Conservation (phyloP, 1,140 invertebrate species). For the Carcinoscorpius rotundicauda region DNA sequence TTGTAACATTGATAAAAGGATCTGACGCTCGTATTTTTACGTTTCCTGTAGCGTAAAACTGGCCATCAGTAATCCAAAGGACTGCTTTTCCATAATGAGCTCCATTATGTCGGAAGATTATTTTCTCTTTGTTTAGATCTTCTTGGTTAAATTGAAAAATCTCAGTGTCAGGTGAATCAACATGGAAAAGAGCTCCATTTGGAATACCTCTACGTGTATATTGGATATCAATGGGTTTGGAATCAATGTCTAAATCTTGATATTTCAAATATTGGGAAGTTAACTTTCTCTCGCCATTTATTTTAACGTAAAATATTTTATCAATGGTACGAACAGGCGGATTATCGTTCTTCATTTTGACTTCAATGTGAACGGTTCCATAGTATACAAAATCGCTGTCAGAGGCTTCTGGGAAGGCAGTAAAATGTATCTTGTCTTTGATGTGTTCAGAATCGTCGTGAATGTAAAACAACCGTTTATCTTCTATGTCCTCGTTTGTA, state of each 20-base stretch:
- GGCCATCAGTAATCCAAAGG: conserved; percentile 58
- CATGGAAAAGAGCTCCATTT: conserved; percentile 49
- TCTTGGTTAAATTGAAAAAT: conserved; percentile 66
- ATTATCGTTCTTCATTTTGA: conserved; percentile 79
- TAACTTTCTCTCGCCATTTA: conserved; percentile 59
- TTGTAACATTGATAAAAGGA: conserved; percentile 36
- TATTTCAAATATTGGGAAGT: conserved; percentile 63
- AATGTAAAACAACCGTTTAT: conserved; percentile 42
- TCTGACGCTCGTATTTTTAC: conserved; percentile 39
- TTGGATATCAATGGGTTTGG: conserved; percentile 57
- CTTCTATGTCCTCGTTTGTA: conserved; percentile 52
- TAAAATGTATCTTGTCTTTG: conserved; percentile 27
- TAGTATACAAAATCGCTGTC: conserved; percentile 58
- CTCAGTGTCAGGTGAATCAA: conserved; percentile 25
- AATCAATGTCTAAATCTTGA: conserved; percentile 53
- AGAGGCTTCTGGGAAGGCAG: conserved; percentile 26
- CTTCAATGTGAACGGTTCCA: conserved; percentile 58
- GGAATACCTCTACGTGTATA: conserved; percentile 61
- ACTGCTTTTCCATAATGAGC: conserved; percentile 54
- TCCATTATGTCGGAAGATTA: conserved; percentile 72
- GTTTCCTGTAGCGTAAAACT: conserved; percentile 35
- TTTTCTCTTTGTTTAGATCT: conserved; percentile 60
- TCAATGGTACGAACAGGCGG: conserved; percentile 57
- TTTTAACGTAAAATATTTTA: conserved; percentile 69
- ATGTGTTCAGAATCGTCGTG: conserved; percentile 34